Evolutionary conservation across 1,140 invertebrate species (phyloP).

Genomic region (Zophobas morio): DNA sequence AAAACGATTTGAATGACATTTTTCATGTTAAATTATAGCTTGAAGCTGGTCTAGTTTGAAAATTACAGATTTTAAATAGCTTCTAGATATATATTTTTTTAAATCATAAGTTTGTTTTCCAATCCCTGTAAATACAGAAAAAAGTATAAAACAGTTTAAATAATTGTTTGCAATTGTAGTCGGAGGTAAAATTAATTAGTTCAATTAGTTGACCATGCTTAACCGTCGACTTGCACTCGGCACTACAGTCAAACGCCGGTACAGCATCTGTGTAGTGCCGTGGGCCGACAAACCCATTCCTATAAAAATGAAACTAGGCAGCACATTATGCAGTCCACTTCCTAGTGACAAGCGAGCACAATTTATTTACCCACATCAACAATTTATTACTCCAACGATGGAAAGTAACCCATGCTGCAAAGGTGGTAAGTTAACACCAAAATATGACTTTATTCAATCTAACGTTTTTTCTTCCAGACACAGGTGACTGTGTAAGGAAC

Average conservation of each 20-base stretch:
- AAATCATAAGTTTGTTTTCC: neutral
- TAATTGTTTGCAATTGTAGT: too few species aligned
- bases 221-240: neutral
- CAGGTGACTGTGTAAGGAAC: neutral
- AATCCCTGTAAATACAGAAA: neutral
- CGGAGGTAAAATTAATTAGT: too few species aligned
- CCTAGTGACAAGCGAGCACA: slow-evolving; percentile 14
- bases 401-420: neutral
- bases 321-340: slow-evolving; percentile 29
- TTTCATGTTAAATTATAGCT: too few species aligned
- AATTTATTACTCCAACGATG: neutral
- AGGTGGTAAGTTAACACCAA: neutral
- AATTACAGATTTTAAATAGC: too few species aligned
- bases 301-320: slow-evolving; percentile 29
- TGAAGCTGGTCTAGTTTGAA: too few species aligned
- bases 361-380: neutral
- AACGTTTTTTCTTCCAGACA: neutral
- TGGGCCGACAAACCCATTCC: slow-evolving; percentile 4
- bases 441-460: too few species aligned
- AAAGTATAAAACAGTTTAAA: too few species aligned
- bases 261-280: slow-evolving; percentile 28
- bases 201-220: too few species aligned
- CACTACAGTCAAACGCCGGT: slow-evolving; percentile 1
- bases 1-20: too few species aligned
- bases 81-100: too few species aligned